phyloP scores from a whole-genome alignment of 2,113 vertebrate species.

The Antechinus stuartii region DNA sequence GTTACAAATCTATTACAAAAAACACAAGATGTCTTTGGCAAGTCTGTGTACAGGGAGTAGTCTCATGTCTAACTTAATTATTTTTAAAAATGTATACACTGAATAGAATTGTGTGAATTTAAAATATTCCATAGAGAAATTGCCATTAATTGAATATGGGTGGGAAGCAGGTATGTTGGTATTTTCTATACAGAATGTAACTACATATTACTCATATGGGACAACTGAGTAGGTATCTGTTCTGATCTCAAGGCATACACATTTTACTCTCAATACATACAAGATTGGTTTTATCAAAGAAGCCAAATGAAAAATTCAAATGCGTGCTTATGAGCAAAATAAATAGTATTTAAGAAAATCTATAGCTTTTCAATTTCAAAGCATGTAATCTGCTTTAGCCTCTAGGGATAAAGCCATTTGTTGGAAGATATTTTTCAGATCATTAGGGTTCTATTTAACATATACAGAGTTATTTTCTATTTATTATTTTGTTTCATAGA shows the following conservation, averaged over 20 bases:
- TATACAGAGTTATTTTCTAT: background rate
- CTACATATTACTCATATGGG: slow-evolving; percentile 18
- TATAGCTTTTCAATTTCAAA: background rate
- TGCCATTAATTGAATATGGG: slow-evolving; percentile 22
- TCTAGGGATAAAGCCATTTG: background rate
- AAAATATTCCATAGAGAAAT: background rate
- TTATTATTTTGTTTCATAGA: background rate
- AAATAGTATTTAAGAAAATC: background rate
- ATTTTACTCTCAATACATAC: slow-evolving; percentile 17
- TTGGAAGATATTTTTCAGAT: background rate
- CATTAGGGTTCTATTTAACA: background rate
- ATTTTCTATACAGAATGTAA: background rate
- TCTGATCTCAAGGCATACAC: background rate
- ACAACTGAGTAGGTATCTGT: background rate
- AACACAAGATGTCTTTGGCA: background rate
- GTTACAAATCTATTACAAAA: background rate
- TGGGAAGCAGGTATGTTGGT: background rate
- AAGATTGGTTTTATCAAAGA: slow-evolving; percentile 59
- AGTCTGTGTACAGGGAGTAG: background rate
- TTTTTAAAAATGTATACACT: background rate
- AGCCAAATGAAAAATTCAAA: background rate
- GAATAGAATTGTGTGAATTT: background rate
- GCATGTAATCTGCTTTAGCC: background rate
- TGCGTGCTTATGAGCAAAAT: background rate
- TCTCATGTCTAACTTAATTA: background rate